A percentile compares a stretch with the other conserved stretches of the same genome.
phyloP scores from a whole-genome alignment of 1,140 invertebrate species.

The Araneus ventricosus region DNA sequence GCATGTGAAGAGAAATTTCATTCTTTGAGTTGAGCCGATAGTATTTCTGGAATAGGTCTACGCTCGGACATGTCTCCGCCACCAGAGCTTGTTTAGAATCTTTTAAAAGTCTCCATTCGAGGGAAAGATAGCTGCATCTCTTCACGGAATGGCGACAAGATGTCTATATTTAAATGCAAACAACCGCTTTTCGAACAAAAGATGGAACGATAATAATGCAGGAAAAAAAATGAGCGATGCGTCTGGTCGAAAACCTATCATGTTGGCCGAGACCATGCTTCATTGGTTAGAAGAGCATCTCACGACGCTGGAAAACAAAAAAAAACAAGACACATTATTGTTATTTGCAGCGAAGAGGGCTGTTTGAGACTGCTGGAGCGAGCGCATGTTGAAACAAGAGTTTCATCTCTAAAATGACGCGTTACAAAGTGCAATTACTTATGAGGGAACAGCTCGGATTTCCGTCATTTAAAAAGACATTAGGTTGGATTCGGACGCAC shows the following conservation, averaged over 20 bases:
- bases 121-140: neutral
- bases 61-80: no score
- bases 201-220: neutral
- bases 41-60: no score
- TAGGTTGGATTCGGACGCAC: neutral
- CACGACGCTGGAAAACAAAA: neutral
- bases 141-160: neutral
- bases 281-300: neutral
- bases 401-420: neutral
- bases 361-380: neutral
- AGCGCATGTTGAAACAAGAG: neutral
- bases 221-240: neutral
- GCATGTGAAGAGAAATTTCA: no score
- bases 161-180: neutral
- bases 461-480: constrained; percentile 30
- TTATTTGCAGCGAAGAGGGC: no score
- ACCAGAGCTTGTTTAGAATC: neutral
- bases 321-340: no score
- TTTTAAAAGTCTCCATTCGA: neutral
- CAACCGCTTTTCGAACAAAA: constrained; percentile 18
- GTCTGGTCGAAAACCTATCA: neutral
- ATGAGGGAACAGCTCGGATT: neutral
- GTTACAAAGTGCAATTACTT: constrained; percentile 19
- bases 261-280: neutral
- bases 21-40: no score